phyloP scores from a whole-genome alignment of 2,888 invertebrate species.

The Andrena hattorfiana region DNA sequence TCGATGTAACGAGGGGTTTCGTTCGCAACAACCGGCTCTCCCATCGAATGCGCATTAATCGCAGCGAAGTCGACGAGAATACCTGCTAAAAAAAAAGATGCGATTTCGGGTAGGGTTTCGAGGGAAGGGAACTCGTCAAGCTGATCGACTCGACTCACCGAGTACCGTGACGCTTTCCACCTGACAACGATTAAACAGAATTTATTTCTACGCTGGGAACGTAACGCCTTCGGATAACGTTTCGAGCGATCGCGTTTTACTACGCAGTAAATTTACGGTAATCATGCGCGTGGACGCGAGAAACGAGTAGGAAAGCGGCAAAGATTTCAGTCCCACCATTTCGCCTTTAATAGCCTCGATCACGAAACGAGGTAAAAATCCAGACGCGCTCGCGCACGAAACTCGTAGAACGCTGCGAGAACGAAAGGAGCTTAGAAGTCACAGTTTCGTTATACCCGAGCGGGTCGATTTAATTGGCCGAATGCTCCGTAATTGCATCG shows the following conservation, averaged over 20 bases:
- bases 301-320: conserved; percentile 56
- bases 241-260: conserved; percentile 46
- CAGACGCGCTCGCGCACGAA: conserved; percentile 66
- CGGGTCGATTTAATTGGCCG: conserved; percentile 50
- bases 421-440: conserved; percentile 29
- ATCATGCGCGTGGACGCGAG: conserved; percentile 54
- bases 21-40: background rate
- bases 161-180: background rate
- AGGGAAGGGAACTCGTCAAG: background rate
- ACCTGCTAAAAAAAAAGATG: background rate
- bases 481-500: conserved; percentile 33
- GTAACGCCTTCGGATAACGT: conserved; percentile 24
- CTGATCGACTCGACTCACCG: background rate
- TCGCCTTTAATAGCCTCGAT: conserved; percentile 77
- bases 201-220: background rate
- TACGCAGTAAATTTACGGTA: conserved; percentile 42
- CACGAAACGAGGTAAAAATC: conserved; percentile 80
- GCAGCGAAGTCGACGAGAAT: background rate
- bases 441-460: conserved; percentile 25
- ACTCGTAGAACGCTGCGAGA: background rate
- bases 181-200: conserved; percentile 14
- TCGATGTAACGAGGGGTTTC: conserved; percentile 10
- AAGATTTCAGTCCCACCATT: conserved; percentile 51
- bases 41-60: conserved; percentile 14
- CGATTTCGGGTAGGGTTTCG: background rate